Evolutionary conservation across 2,888 invertebrate species (phyloP).

Genomic region (Stenoptilia bipunctidactyla): DNA sequence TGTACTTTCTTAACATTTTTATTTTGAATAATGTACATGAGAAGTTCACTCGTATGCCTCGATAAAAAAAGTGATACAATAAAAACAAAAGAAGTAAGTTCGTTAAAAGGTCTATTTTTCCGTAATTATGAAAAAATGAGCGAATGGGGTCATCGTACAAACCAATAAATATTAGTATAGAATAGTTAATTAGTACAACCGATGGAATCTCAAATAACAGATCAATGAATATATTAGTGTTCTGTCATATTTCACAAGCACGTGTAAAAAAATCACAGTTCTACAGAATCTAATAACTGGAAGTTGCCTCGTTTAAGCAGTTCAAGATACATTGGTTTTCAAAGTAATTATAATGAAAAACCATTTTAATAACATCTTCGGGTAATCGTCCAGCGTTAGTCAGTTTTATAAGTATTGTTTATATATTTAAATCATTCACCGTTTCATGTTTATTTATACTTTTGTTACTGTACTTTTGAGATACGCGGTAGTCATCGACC

Average conservation of each 20-base stretch:
- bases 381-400: neutral
- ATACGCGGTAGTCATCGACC: neutral
- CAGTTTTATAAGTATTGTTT: neutral
- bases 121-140: too few relatives aligned
- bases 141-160: neutral
- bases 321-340: neutral
- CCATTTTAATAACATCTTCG: neutral
- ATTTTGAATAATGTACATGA: too few relatives aligned
- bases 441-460: neutral
- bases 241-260: conserved; percentile 49
- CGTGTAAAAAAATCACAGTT: conserved; percentile 50
- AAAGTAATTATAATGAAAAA: neutral
- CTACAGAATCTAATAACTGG: conserved; percentile 30
- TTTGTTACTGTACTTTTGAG: neutral
- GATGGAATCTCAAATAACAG: conserved; percentile 36
- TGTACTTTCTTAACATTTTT: too few relatives aligned
- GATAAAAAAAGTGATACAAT: too few relatives aligned
- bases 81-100: too few relatives aligned
- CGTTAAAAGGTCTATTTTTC: too few relatives aligned
- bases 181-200: conserved; percentile 46
- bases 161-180: conserved; percentile 38
- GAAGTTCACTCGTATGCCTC: too few relatives aligned
- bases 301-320: neutral
- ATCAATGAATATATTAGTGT: conserved; percentile 58
- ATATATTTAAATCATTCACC: neutral